These are phyloP conservation scores for Datnioides undecimradiatus DNA, from an alignment of 2,113 vertebrate genomes.

Conservation along the genomic window DNA sequence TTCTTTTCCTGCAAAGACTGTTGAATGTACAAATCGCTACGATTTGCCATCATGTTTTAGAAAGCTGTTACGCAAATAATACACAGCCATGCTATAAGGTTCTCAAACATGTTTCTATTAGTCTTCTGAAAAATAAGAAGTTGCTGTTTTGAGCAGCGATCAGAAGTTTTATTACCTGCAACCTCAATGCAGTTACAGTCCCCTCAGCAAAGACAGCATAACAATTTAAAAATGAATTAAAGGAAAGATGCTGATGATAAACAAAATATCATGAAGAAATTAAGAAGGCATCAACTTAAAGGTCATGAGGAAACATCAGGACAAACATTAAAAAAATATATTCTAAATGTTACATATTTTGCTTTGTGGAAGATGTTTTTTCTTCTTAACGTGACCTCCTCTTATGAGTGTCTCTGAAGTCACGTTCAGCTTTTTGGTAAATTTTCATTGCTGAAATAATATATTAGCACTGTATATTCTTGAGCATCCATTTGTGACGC, in stretches of 20 bases:
- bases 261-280: slow-evolving; percentile 4
- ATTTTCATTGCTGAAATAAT: slow-evolving; percentile 8
- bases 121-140: not conserved
- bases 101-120: not conserved
- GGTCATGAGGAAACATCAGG: not conserved
- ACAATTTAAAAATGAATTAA: not conserved
- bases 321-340: not conserved
- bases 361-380: not conserved
- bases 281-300: not conserved
- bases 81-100: not conserved
- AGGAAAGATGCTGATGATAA: slow-evolving; percentile 1
- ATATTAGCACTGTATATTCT: not conserved
- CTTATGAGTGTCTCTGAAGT: not conserved
- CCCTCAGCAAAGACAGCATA: not conserved
- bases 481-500: not conserved
- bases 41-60: not conserved
- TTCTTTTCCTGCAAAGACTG: not conserved
- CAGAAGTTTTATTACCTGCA: not conserved
- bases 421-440: not conserved
- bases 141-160: not conserved
- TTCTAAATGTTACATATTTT: not conserved
- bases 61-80: not conserved
- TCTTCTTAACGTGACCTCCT: not conserved
- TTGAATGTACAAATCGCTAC: not conserved
- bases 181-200: not conserved